These are phyloP conservation scores for Platerodrilus igneus DNA, from an alignment of 2,888 invertebrate species.

Conservation along the genomic window DNA sequence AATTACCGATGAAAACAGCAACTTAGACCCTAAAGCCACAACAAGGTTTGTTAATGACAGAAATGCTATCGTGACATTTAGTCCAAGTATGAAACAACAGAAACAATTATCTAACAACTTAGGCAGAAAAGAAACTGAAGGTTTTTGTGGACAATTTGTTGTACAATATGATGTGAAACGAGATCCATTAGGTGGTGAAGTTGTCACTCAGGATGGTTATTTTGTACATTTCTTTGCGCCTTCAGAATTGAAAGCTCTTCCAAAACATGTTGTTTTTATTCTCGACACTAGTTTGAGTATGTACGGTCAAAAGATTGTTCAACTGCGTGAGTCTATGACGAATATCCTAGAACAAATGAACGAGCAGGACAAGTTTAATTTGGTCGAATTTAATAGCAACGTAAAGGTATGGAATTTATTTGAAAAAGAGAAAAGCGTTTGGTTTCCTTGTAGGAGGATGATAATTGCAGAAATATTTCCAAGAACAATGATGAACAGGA, in stretches of 20 bases:
- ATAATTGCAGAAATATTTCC: too few species aligned
- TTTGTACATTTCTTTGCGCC: slow-evolving; percentile 76
- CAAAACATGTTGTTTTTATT: slow-evolving; percentile 67
- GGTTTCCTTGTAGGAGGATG: too few species aligned
- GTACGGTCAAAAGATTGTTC: slow-evolving; percentile 62
- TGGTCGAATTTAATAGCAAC: slow-evolving; percentile 62
- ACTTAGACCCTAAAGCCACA: slow-evolving; percentile 42
- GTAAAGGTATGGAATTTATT: slow-evolving; percentile 53
- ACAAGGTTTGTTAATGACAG: slow-evolving; percentile 34
- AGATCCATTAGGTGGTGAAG: slow-evolving; percentile 55
- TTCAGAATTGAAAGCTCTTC: slow-evolving; percentile 53
- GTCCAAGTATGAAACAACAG: slow-evolving; percentile 58
- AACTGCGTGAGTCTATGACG: slow-evolving; percentile 64
- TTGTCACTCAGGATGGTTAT: slow-evolving; percentile 62
- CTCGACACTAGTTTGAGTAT: slow-evolving; percentile 74
- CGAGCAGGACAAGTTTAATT: slow-evolving; percentile 61
- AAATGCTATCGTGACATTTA: slow-evolving; percentile 50
- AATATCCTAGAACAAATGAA: slow-evolving; percentile 61
- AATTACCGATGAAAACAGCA: slow-evolving; percentile 53
- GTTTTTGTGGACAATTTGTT: slow-evolving; percentile 61
- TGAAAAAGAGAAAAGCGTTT: slow-evolving; percentile 44
- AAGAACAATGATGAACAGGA: too few species aligned
- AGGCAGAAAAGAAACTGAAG: slow-evolving; percentile 44
- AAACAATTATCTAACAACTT: slow-evolving; percentile 49
- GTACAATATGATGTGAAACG: slow-evolving; percentile 66